These are phyloP conservation scores for Cataglyphis albicans DNA, from an alignment of 2,888 invertebrate genomes.

Conservation along the genomic window DNA sequence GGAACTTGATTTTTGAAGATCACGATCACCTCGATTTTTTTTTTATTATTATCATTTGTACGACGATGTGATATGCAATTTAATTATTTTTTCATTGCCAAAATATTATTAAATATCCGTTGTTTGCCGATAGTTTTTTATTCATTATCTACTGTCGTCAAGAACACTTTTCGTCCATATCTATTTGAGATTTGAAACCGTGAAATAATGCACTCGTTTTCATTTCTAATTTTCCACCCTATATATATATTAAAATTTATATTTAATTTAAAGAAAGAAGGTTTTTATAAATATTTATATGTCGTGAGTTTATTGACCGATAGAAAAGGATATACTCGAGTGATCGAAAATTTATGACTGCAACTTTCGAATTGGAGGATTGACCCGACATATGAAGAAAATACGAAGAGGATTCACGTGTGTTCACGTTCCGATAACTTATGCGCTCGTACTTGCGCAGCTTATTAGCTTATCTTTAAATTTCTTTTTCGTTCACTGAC, in stretches of 20 bases:
- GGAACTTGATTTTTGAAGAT: constrained; percentile 43
- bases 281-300: not conserved
- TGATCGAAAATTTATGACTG: constrained; percentile 26
- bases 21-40: not conserved
- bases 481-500: not conserved
- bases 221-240: not conserved
- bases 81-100: constrained; percentile 45
- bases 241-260: not conserved
- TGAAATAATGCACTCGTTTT: not conserved
- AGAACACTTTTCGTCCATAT: not conserved
- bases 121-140: constrained; percentile 38
- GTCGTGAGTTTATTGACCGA: not conserved
- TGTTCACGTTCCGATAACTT: not conserved
- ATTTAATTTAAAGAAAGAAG: not conserved
- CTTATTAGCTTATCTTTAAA: constrained; percentile 2
- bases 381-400: constrained; percentile 2
- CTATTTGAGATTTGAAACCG: not conserved
- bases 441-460: not conserved
- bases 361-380: constrained; percentile 38
- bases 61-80: constrained; percentile 12
- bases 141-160: constrained; percentile 40
- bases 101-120: constrained; percentile 29
- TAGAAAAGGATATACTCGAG: not conserved
- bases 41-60: not conserved
- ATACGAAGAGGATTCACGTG: constrained; percentile 17